Evolutionary conservation across 2,888 invertebrate species (phyloP), one percentile per base, ranked within the genome.

Genomic region (Diarsia brunnea): DNA sequence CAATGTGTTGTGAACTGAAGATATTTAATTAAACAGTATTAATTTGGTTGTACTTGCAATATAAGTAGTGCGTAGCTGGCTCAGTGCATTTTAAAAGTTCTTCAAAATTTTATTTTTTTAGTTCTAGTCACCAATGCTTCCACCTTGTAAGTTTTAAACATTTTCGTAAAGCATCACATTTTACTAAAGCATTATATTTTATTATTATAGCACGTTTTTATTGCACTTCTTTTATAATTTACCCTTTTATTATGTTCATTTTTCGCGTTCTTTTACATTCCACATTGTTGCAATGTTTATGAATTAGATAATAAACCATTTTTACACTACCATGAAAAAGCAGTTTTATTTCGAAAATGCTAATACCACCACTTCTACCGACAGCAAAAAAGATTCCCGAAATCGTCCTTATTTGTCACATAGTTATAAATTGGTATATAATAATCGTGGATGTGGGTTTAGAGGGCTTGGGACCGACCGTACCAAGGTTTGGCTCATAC

Each of bases 101-200:
- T 91, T 91, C 83, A 77, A 89, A 92, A 91, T 89, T 87, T 21
- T 53, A 88, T 79, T 43, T 65, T 87, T 87, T 91, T 93, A 94
- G 92, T 93, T 95, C 95, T 95, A 95, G 95, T 95, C 95, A 95
- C 89, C 87, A 89, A 90, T 88, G 91, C 94, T 95, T 95, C 94
- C 95, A 93, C 90, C 86, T 88, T 84, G 12, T 81, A 77, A 77
- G 82, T 85, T 87, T 73, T 85, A 76, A 83, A 84, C 68, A 70
- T 79, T 88, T 89, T 82, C 80, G 69, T 88, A 84, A 69, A 89
- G 84, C 95, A 95, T 95, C 95, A 95, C 95, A 94, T 90, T 90
- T 88, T 87, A 84, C 76, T 83, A 85, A 84, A 85, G 78, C 88
- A 84, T 79, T 86, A 77, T 86, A 78, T 81, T 77, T 78, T 84